Percentiles rank a stretch among this genome's conserved stretches.
phyloP scores from a whole-genome alignment of 2,113 vertebrate species.

The Eulemur rufifrons region DNA sequence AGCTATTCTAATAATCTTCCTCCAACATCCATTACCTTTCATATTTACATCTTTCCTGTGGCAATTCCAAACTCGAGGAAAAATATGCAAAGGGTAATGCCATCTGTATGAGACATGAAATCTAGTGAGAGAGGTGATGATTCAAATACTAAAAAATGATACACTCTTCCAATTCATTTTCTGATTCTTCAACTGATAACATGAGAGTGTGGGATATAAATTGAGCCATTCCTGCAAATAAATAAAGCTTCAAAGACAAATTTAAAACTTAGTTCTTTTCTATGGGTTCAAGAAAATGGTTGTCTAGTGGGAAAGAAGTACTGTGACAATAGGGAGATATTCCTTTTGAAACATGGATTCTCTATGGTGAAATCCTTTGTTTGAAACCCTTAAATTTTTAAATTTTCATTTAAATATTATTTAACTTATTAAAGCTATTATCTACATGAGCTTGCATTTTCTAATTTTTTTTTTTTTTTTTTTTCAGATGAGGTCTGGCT shows the following conservation, averaged over 20 bases:
- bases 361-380: neutral
- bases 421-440: neutral
- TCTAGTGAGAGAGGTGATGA: neutral
- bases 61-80: neutral
- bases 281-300: constrained; percentile 7
- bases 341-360: neutral
- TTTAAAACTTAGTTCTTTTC: constrained; percentile 30
- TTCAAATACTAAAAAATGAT: constrained; percentile 1
- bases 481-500: neutral
- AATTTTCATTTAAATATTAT: neutral
- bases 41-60: constrained; percentile 40
- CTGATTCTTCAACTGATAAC: constrained; percentile 29
- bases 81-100: constrained; percentile 21
- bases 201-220: neutral
- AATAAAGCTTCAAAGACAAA: neutral
- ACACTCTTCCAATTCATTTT: constrained; percentile 36
- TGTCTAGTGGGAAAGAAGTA: neutral
- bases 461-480: neutral
- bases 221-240: neutral
- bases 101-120: constrained; percentile 37
- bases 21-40: constrained; percentile 28
- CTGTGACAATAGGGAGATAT: neutral
- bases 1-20: constrained; percentile 31
- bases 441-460: neutral
- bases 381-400: neutral